These are phyloP conservation scores for Seira ritae DNA, from an alignment of 2,888 invertebrate genomes.

Conservation along the genomic window DNA sequence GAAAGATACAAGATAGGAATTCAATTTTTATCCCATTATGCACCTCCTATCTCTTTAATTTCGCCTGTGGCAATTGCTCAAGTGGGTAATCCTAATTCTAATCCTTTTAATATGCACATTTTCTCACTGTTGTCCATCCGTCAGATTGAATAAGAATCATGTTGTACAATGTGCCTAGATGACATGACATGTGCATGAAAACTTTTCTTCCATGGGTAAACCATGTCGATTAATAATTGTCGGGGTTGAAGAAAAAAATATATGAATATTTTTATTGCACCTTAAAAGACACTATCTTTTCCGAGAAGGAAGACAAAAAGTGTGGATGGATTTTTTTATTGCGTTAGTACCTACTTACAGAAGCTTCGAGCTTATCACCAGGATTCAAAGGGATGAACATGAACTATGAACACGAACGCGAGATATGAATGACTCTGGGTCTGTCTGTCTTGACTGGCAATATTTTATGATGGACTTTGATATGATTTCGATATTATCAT, in stretches of 20 bases:
- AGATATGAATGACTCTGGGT: background rate
- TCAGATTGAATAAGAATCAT: background rate
- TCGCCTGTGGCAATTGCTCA: no score
- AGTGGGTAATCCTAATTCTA: no score
- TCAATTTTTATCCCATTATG: conserved; percentile 2
- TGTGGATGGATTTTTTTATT: conserved; percentile 7
- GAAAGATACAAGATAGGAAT: background rate
- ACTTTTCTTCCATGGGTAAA: no score
- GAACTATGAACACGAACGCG: background rate
- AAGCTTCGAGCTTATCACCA: background rate
- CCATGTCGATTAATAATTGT: no score
- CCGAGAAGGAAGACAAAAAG: background rate
- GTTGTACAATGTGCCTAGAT: background rate
- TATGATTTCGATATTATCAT: background rate
- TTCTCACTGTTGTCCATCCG: conserved; percentile 7
- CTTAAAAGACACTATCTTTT: background rate
- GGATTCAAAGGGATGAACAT: background rate
- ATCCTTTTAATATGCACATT: background rate
- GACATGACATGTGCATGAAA: background rate
- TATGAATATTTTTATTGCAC: background rate
- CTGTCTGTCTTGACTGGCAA: no score
- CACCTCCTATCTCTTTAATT: no score
- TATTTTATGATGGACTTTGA: background rate
- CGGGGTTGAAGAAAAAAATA: background rate
- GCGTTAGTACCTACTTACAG: background rate